Evolutionary conservation across 2,888 invertebrate species (phyloP), one percentile per base, ranked within the genome.

Genomic region (Catonia carolina): DNA sequence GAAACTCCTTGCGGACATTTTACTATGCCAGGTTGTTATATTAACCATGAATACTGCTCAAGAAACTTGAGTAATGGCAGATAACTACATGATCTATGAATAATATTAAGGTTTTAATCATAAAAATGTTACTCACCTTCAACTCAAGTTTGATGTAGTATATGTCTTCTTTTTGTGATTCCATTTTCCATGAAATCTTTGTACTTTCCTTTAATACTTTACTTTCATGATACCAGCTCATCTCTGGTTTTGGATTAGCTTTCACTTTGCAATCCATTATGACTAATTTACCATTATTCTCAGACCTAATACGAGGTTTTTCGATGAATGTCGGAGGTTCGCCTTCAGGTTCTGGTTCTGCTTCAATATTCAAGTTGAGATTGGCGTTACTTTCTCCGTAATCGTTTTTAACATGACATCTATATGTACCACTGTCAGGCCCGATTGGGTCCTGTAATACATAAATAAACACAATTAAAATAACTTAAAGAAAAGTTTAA

Each of bases 381-480:
- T 96, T 96, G 61, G 96, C 95, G 73, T 95, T 96, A 68, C 93
- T 91, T 77, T 97, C 97, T 61, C 98, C 98, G 71, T 84, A 91
- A 74, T 94, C 91, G 72, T 96, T 98, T 75, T 87, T 86, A 60
- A 95, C 92, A 73, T 94, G 89, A 75, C 97, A 96, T 71, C 94
- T 87, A 73, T 92, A 93, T 36, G 87, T 83, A 37, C 92, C 92
- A 60, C 89, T 89, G 70, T 93, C 92, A 18, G 83, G 79, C 61
- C 84, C 84, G 50, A 84, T 77, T 18, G 89, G 89, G 71, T 89
- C 86, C 89, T 91, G 68, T 35, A 73, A 56, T 33, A 2, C 15
- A 15, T 31, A 1, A 17, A 35, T n/a, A n/a, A n/a, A n/a, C n/a
- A n/a, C n/a, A n/a, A n/a, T n/a, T n/a, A 47, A 41, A 14, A 14